Conservation (phyloP, 2,888 invertebrate genomes). For the Tinea pellionella region DNA sequence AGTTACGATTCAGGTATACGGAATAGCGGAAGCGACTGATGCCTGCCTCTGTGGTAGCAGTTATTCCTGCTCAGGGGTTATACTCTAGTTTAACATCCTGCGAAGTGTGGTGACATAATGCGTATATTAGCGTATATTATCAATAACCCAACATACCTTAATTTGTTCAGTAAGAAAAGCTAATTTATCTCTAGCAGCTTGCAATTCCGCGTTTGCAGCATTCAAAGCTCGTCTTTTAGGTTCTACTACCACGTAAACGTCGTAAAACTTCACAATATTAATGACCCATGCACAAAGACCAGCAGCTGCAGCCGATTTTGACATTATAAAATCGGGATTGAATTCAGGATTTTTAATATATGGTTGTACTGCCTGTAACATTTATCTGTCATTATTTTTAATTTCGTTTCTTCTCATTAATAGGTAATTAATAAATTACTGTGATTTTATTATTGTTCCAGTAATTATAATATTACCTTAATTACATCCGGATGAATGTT, state of each 20-base stretch:
- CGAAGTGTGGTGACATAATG: too few relatives aligned
- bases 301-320: slow-evolving; percentile 92
- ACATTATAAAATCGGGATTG: slow-evolving; percentile 82
- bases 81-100: too few relatives aligned
- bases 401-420: too few relatives aligned
- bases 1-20: too few relatives aligned
- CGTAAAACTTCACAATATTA: slow-evolving; percentile 90
- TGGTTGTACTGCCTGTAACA: slow-evolving; percentile 56
- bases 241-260: slow-evolving; percentile 91
- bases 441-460: neutral
- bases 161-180: slow-evolving; percentile 80
- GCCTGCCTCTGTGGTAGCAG: too few relatives aligned
- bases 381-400: neutral
- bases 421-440: too few relatives aligned
- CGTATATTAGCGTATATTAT: too few relatives aligned
- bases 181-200: slow-evolving; percentile 84
- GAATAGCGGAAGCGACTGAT: too few relatives aligned
- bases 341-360: slow-evolving; percentile 81
- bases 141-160: too few relatives aligned
- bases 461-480: slow-evolving; percentile 66
- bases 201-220: slow-evolving; percentile 86
- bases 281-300: slow-evolving; percentile 95
- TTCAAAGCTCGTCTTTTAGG: slow-evolving; percentile 89
- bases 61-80: too few relatives aligned
- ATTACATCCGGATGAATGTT: slow-evolving; percentile 90